Evolutionary conservation across 92 coral and sea anemone species (phyloP), one percentile per base, ranked within the genome.

Genomic region (Porites lobata): DNA sequence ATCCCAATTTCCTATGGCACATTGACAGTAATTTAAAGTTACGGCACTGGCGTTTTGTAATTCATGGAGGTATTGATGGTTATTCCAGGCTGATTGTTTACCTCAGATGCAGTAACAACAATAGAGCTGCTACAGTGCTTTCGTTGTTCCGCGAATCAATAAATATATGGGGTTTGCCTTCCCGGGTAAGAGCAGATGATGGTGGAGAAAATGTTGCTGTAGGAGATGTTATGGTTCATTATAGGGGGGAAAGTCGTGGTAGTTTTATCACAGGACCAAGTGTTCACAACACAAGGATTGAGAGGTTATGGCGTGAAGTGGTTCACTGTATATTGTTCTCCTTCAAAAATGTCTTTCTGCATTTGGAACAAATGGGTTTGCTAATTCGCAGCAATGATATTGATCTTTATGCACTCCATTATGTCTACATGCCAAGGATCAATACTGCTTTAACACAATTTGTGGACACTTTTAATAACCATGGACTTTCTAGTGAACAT

Each of bases 1-100:
- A 76, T 20, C 81, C 67, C 21, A 76, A 76, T 62, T 76, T 54
- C 3, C 43, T 52, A 2, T 54, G 81, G 81, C 81, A 76, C 68
- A 76, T 22, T 15, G 81, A 56, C 32, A 62, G 47, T 7, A 56
- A 73, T 4, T 21, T 47, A 18, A 73, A 73, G 26, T 22, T 73
- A 6, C 53, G 20, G 6, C 59, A 73, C 78, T 73, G 77, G 56
- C 19, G 77, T 11, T 53, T 72, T 73, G 81, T 77, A 7, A n/a
- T 77, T 9, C 81, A 77, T 56, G 81, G 67, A 10, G 63, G 65
- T 5, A 61, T 76, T 54, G 65, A 76, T 53, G 81, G 81, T 8
- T 76, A 3, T 52, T 76, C 67, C 2, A 24, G 81, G 8, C 18
- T 32, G 14, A 52, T 76, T 8, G 47, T 53, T 52, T 76, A 53